Evolutionary conservation across 2,888 invertebrate genomes (phyloP).

Genomic region (Cabera pusaria): DNA sequence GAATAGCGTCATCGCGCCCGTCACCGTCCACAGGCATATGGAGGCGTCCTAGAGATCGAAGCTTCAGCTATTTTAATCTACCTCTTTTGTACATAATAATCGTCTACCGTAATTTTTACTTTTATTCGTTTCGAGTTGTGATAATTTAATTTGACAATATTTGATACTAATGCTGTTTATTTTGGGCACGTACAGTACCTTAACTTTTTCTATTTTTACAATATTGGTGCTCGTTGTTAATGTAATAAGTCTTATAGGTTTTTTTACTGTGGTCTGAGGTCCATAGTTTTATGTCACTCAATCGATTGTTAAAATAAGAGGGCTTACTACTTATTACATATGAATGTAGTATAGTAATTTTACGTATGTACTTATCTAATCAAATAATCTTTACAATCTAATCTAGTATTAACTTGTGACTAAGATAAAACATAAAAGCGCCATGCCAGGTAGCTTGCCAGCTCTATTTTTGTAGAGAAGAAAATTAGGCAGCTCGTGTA

Average conservation of each 20-base stretch:
- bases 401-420: slow-evolving; percentile 21
- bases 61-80: slow-evolving; percentile 48
- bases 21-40: slow-evolving; percentile 94
- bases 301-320: background rate
- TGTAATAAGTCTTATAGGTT: slow-evolving; percentile 8
- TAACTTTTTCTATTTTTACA: slow-evolving; percentile 6
- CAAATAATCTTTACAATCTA: slow-evolving; percentile 19
- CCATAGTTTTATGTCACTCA: slow-evolving; percentile 2
- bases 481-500: slow-evolving; percentile 3
- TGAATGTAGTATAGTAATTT: slow-evolving; percentile 1
- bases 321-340: slow-evolving; percentile 6
- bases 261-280: slow-evolving; percentile 10
- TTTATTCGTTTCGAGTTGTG: slow-evolving; percentile 28
- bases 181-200: slow-evolving; percentile 12
- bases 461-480: slow-evolving; percentile 4
- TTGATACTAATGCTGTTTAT: slow-evolving; percentile 11
- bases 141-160: slow-evolving; percentile 23
- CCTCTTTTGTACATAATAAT: slow-evolving; percentile 47
- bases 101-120: slow-evolving; percentile 16
- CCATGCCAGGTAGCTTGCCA: slow-evolving; percentile 3
- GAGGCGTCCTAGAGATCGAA: slow-evolving; percentile 85
- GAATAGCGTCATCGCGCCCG: slow-evolving; percentile 90
- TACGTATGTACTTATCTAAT: slow-evolving; percentile 20
- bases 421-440: too few relatives aligned
- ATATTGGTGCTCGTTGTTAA: slow-evolving; percentile 24